Base-by-base conservation (phyloP, 2,888 invertebrate genomes). In the Drosophila sordidula region DNA sequence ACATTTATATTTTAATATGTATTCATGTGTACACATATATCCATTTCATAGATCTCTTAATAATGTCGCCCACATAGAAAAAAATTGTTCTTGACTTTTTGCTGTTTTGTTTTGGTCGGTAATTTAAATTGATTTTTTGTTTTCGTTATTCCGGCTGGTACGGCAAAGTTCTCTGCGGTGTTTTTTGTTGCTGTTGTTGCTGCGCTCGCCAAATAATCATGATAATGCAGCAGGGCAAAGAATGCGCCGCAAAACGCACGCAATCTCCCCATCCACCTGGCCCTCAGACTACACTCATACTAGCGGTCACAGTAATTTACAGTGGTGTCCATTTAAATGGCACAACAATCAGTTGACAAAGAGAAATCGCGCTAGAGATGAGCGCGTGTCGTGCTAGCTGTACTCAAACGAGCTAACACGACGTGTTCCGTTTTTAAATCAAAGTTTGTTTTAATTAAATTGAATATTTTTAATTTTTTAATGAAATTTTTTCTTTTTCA, bases 101-200 rank as follows among this genome's bases (percentile, higher is more conserved):
- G 39, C 11, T 52, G 8, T 57, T 67, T 67, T 67, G 63, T 55
- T 77, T 73, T 79, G 76, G 36, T 70, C 59, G 57, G 57, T 72
- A 72, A 72, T 73, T 80, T 67, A 72, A 80, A 84, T 80, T 84
- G 84, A 84, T 80, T 80, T 80, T 79, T 68, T 59, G 59, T 50
- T 51, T 22, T 26, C 41, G 38, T 45, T 46, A 34, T 67, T 45
- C 47, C 45, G 52, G 52, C 56, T 54, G 51, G 47, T 36, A 51
- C 46, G 54, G 42, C 39, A 29, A 14, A 29, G 12, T 14, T 38
- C 56, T 32, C n/a, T 26, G n/a, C 11, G 47, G 47, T 16, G 9
- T 14, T 44, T 3, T 16, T 45, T 50, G 34, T 42, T 55, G 6
- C 14, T 50, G 44, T 29, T 68, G 34, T 11, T 58, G 69, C 22